These are phyloP conservation scores for Muricea muricata DNA, from an alignment of 92 coral and sea anemone species.

Conservation along the genomic window DNA sequence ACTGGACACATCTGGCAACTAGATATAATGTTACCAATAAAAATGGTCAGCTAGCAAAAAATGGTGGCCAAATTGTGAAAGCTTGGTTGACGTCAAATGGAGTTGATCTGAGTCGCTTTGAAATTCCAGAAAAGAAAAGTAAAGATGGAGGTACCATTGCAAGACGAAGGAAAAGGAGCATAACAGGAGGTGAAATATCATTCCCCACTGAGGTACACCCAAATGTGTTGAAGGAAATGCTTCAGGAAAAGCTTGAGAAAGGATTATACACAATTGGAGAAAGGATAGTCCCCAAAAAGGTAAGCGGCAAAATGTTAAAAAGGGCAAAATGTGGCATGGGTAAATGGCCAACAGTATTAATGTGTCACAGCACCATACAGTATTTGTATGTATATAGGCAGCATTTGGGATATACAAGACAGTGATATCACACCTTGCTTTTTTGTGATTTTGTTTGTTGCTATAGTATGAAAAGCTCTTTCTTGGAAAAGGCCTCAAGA, in stretches of 20 bases:
- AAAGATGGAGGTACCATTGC: not conserved
- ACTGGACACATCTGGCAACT: slow-evolving; percentile 44
- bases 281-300: slow-evolving; percentile 51
- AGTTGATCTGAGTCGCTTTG: slow-evolving; percentile 45
- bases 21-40: slow-evolving; percentile 47
- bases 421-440: too few species aligned
- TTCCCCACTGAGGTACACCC: slow-evolving; percentile 54
- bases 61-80: slow-evolving; percentile 67
- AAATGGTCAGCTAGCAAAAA: slow-evolving; percentile 33
- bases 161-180: slow-evolving; percentile 59
- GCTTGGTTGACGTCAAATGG: slow-evolving; percentile 51
- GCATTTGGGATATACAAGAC: not conserved
- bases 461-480: slow-evolving; percentile 56
- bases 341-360: not conserved
- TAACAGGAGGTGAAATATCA: slow-evolving; percentile 63
- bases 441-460: not conserved
- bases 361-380: not conserved
- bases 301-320: not conserved
- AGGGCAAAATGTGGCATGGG: not conserved
- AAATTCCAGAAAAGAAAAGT: not conserved
- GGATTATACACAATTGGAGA: slow-evolving; percentile 57
- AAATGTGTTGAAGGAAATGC: slow-evolving; percentile 43
- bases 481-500: slow-evolving; percentile 28
- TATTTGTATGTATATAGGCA: not conserved
- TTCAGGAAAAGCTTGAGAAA: slow-evolving; percentile 52